Percentiles rank a stretch among this genome's conserved stretches.
These are phyloP conservation scores for Troides oblongomaculatus DNA, from an alignment of 2,888 invertebrate species.

Conservation along the genomic window DNA sequence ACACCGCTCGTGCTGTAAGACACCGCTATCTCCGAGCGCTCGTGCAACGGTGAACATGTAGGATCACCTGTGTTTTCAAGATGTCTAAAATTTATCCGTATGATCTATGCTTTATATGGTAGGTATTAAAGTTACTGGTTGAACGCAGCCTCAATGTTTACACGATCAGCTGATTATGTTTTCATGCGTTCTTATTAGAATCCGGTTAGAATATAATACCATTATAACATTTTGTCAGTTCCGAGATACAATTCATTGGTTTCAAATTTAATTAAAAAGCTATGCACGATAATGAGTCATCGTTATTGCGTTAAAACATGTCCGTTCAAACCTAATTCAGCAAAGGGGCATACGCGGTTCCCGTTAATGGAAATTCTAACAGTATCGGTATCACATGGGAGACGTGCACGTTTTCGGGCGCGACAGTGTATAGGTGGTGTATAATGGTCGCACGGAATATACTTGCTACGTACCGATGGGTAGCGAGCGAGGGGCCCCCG, in stretches of 20 bases:
- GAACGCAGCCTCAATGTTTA: slow-evolving; percentile 58
- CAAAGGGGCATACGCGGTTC: neutral
- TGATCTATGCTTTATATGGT: slow-evolving; percentile 27
- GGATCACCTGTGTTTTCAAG: slow-evolving; percentile 4
- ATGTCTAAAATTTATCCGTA: slow-evolving; percentile 13
- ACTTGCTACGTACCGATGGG: slow-evolving; percentile 38
- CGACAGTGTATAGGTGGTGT: slow-evolving; percentile 23
- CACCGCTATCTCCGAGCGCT: slow-evolving; percentile 5
- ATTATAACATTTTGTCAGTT: neutral
- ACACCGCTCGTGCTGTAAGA: neutral
- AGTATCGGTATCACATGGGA: slow-evolving; percentile 12
- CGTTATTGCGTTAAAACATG: neutral
- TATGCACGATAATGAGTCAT: neutral
- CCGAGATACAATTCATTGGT: neutral
- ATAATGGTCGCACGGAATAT: slow-evolving; percentile 31
- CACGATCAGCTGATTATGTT: slow-evolving; percentile 73
- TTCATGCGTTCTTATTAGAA: slow-evolving; percentile 45
- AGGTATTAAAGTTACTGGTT: slow-evolving; percentile 27
- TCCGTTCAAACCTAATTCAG: neutral
- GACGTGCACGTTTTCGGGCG: slow-evolving; percentile 28
- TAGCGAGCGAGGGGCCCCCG: slow-evolving; percentile 43
- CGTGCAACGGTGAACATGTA: slow-evolving; percentile 3
- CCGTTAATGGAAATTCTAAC: slow-evolving; percentile 1
- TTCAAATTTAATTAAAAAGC: neutral
- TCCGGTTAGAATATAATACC: slow-evolving; percentile 50